These are phyloP conservation scores for Pseudococcus jackbeardsleyi DNA, from an alignment of 2,888 invertebrate genomes.

Conservation along the genomic window DNA sequence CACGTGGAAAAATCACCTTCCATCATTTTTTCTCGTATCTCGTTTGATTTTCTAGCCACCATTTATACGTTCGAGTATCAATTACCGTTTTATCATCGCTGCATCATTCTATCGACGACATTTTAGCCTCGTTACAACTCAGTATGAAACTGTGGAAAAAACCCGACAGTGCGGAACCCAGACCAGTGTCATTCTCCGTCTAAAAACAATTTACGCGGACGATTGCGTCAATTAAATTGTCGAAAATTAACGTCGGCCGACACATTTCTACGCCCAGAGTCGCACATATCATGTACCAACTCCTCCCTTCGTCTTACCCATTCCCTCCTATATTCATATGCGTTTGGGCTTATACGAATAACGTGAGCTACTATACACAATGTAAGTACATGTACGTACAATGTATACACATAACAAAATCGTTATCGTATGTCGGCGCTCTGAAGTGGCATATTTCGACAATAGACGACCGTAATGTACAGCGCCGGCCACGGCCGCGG, in stretches of 20 bases:
- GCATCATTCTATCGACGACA: not conserved
- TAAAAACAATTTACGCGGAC: conserved; percentile 27
- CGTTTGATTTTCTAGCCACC: not conserved
- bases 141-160: conserved; percentile 25
- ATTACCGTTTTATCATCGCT: conserved; percentile 31
- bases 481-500: conserved; percentile 11
- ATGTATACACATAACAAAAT: conserved; percentile 15
- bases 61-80: not conserved
- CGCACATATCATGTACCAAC: not conserved
- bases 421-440: conserved; percentile 35
- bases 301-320: not conserved
- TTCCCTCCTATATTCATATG: not conserved
- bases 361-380: not conserved
- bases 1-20: too few species aligned
- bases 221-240: conserved; percentile 46
- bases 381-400: not conserved
- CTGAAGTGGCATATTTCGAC: not conserved
- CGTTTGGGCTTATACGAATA: not conserved
- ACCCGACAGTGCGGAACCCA: conserved; percentile 4
- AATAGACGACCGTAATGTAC: not conserved
- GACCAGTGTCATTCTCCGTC: not conserved
- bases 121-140: conserved; percentile 13
- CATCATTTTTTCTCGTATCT: not conserved
- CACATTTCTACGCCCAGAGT: conserved; percentile 5
- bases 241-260: not conserved